Percentiles rank a stretch among this genome's conserved stretches.
Evolutionary conservation across 2,797 vertebrate genomes (phyloP).

Genomic region (Amniataba percoides): DNA sequence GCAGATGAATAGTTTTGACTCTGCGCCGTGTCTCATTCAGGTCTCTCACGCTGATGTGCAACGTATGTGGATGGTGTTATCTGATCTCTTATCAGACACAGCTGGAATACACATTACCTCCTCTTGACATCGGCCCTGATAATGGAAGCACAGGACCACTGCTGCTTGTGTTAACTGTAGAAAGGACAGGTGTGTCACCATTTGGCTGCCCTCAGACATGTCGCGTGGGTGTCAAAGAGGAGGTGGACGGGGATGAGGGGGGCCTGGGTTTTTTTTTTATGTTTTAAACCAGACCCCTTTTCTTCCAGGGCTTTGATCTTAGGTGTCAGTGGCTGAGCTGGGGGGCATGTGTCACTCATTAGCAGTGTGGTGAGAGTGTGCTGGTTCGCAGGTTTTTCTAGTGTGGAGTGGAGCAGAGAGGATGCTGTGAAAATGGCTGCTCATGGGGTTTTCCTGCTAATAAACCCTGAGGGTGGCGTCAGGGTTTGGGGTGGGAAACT

Average conservation of each 20-base stretch:
- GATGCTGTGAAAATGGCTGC: slow-evolving; percentile 77
- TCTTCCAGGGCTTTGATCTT: slow-evolving; percentile 84
- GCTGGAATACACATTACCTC: slow-evolving; percentile 68
- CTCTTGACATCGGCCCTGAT: slow-evolving; percentile 19
- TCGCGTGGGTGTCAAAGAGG: slow-evolving; percentile 80
- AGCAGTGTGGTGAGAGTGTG: slow-evolving; percentile 81
- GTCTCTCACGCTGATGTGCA: slow-evolving; percentile 40
- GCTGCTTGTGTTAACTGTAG: slow-evolving; percentile 40
- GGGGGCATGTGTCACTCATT: slow-evolving; percentile 83
- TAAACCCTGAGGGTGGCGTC: slow-evolving; percentile 69
- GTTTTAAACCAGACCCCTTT: slow-evolving; percentile 55
- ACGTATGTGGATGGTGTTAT: slow-evolving; percentile 50
- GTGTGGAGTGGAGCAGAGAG: slow-evolving; percentile 60
- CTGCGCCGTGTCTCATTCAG: slow-evolving; percentile 25
- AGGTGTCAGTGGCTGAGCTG: slow-evolving; percentile 76
- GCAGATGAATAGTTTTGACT: slow-evolving; percentile 45
- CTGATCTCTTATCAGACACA: slow-evolving; percentile 64
- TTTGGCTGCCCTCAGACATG: slow-evolving; percentile 79
- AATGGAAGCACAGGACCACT: slow-evolving; percentile 16
- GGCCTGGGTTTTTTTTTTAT: slow-evolving; percentile 33
- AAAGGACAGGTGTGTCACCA: slow-evolving; percentile 82
- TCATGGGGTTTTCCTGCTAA: slow-evolving; percentile 69
- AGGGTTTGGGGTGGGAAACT: slow-evolving; percentile 41
- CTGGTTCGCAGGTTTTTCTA: slow-evolving; percentile 58
- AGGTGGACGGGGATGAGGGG: slow-evolving; percentile 51